phyloP scores from a whole-genome alignment of 2,888 invertebrate genomes.

The Caenorhabditis afra region DNA sequence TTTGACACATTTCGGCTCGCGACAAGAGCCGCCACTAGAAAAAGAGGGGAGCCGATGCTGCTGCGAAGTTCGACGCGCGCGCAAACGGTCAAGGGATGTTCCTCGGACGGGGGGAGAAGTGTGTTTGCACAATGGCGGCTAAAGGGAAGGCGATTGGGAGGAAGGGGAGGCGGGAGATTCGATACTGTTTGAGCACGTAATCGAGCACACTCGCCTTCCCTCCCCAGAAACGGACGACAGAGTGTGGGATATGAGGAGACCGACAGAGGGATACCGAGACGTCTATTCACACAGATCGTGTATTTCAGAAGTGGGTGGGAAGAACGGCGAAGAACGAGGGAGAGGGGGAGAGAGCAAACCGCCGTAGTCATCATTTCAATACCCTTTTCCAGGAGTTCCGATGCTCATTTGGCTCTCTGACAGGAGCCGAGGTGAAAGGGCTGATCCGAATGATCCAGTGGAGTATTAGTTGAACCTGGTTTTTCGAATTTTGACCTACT shows the following conservation, averaged over 20 bases:
- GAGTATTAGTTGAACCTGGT: too few species aligned
- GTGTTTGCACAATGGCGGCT: too few species aligned
- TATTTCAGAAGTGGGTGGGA: constrained; percentile 49
- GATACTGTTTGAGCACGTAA: constrained; percentile 57
- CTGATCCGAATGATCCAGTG: too few species aligned
- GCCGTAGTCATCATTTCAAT: background rate
- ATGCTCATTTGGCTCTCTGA: too few species aligned
- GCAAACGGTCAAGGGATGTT: too few species aligned
- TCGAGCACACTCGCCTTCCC: constrained; percentile 21
- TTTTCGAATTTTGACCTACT: too few species aligned
- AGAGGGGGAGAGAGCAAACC: background rate
- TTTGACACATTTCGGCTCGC: constrained; percentile 6
- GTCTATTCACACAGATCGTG: constrained; percentile 34
- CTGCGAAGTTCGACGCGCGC: too few species aligned
- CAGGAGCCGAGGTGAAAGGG: too few species aligned
- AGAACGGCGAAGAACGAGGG: background rate
- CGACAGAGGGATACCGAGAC: background rate
- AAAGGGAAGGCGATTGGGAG: too few species aligned
- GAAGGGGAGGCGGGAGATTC: background rate
- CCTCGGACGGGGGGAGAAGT: too few species aligned
- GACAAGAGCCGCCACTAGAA: too few species aligned
- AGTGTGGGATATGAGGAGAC: background rate
- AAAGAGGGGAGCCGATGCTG: too few species aligned
- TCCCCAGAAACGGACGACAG: constrained; percentile 5
- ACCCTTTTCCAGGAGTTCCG: background rate